A percentile compares a stretch with the other conserved stretches of the same genome.
Evolutionary conservation across 2,888 invertebrate genomes (phyloP).

Genomic region (Himalopsyche kuldschensis): DNA sequence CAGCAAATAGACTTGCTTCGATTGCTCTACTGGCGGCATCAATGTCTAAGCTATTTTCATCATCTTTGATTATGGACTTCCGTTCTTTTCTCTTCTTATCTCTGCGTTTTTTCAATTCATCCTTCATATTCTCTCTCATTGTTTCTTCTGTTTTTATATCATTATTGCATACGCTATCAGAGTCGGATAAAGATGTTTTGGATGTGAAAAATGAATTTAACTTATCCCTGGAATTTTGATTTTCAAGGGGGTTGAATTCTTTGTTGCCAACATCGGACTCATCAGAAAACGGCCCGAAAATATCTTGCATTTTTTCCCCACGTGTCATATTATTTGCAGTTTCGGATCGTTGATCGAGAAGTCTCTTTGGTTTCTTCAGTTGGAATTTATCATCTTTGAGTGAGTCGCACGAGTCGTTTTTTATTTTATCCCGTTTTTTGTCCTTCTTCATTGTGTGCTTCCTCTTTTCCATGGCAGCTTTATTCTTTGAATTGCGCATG

Average conservation of each 20-base stretch:
- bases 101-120: slow-evolving; percentile 61
- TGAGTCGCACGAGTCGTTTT: slow-evolving; percentile 56
- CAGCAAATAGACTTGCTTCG: slow-evolving; percentile 77
- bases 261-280: slow-evolving; percentile 55
- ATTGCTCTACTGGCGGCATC: slow-evolving; percentile 81
- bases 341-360: slow-evolving; percentile 46
- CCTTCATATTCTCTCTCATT: slow-evolving; percentile 50
- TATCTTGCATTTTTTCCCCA: slow-evolving; percentile 84
- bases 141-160: slow-evolving; percentile 41
- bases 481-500: slow-evolving; percentile 48
- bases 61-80: slow-evolving; percentile 61
- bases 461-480: slow-evolving; percentile 57
- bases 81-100: slow-evolving; percentile 68
- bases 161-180: slow-evolving; percentile 45
- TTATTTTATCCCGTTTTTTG: slow-evolving; percentile 61
- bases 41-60: slow-evolving; percentile 79
- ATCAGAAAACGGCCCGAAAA: slow-evolving; percentile 84
- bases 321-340: slow-evolving; percentile 57
- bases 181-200: slow-evolving; percentile 58
- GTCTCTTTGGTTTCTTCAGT: slow-evolving; percentile 61
- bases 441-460: slow-evolving; percentile 62
- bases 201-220: slow-evolving; percentile 41
- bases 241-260: slow-evolving; percentile 51
- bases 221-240: slow-evolving; percentile 39
- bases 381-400: slow-evolving; percentile 59